phyloP scores from a whole-genome alignment of 2,888 invertebrate genomes.

The Carterocephalus palaemon region DNA sequence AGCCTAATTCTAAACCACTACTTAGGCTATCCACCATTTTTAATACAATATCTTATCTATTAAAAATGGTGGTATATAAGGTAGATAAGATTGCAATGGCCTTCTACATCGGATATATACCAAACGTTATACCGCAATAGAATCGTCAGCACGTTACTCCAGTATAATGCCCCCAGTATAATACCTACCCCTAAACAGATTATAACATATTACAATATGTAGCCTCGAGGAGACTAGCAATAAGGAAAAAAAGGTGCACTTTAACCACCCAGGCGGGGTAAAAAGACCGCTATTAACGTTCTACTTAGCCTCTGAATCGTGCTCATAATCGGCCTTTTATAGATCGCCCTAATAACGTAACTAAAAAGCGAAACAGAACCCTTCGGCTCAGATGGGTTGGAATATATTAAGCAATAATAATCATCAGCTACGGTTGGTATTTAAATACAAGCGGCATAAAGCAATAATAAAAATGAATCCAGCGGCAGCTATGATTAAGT shows the following conservation, averaged over 20 bases:
- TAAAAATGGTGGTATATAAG: too few species aligned
- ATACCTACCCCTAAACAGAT: background rate
- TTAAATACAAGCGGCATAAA: too few species aligned
- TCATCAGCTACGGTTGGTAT: too few species aligned
- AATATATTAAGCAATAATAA: too few species aligned
- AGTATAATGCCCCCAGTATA: constrained; percentile 2
- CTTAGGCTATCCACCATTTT: too few species aligned
- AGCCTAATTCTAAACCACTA: too few species aligned
- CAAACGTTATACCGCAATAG: background rate
- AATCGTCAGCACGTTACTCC: constrained; percentile 11
- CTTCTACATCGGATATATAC: too few species aligned
- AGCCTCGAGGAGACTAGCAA: constrained; percentile 10
- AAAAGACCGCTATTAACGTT: constrained; percentile 18
- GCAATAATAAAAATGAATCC: too few species aligned
- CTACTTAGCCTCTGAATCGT: constrained; percentile 21
- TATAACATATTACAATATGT: constrained; percentile 4
- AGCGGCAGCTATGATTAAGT: too few species aligned
- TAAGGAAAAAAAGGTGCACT: constrained; percentile 22
- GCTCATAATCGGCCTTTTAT: constrained; percentile 22
- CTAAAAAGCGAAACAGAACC: constrained; percentile 12
- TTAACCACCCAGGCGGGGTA: constrained; percentile 6
- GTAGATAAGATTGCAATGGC: too few species aligned
- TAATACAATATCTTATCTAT: too few species aligned
- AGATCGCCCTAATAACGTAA: constrained; percentile 19
- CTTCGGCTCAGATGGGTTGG: background rate